phyloP scores from a whole-genome alignment of 2,113 vertebrate genomes.

The Plectropomus leopardus region DNA sequence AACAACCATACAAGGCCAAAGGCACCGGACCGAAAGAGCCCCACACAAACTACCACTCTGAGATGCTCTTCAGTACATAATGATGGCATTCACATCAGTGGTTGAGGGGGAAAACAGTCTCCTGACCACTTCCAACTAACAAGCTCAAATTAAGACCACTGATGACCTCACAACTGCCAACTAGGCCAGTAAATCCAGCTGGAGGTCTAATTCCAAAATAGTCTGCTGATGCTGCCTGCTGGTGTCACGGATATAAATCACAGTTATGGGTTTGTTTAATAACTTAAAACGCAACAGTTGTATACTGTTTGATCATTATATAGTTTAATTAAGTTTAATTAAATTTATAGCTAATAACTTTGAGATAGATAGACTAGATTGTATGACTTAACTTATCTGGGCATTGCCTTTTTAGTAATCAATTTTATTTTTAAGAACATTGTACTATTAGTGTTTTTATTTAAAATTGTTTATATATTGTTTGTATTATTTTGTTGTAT shows the following conservation, averaged over 20 bases:
- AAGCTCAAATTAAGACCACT: slow-evolving; percentile 72
- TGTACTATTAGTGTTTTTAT: too few species aligned
- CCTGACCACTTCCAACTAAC: slow-evolving; percentile 81
- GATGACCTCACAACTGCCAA: slow-evolving; percentile 64
- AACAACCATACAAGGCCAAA: slow-evolving; percentile 78
- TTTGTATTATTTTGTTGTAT: too few species aligned
- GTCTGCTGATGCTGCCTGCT: slow-evolving; percentile 28
- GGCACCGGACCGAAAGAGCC: slow-evolving; percentile 46
- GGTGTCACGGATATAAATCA: not conserved
- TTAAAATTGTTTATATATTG: too few species aligned
- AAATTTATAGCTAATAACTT: not conserved
- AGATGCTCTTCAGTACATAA: slow-evolving; percentile 69
- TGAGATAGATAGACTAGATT: not conserved
- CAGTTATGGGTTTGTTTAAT: not conserved
- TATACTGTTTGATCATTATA: not conserved
- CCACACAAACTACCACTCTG: slow-evolving; percentile 77
- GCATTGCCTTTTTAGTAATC: too few species aligned
- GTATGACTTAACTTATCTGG: too few species aligned
- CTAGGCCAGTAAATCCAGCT: slow-evolving; percentile 48
- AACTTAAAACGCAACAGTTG: slow-evolving; percentile 13
- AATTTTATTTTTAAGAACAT: too few species aligned
- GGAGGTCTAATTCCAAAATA: slow-evolving; percentile 51
- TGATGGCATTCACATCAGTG: slow-evolving; percentile 80
- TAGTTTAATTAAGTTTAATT: not conserved
- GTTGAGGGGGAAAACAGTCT: slow-evolving; percentile 70